Evolutionary conservation across 2,888 invertebrate genomes (phyloP).

Genomic region (Stratiomys singularior): DNA sequence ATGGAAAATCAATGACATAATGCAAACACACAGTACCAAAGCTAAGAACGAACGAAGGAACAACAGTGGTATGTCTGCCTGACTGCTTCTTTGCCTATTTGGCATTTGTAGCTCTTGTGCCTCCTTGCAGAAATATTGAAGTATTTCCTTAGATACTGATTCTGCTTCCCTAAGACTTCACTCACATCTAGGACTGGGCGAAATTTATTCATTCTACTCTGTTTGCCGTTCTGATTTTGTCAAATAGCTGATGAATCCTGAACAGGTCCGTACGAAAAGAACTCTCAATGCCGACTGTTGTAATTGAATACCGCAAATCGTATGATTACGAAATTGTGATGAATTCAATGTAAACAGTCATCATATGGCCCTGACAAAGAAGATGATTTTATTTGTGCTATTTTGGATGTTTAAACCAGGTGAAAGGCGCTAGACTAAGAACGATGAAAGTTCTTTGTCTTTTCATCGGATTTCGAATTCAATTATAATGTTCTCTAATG

Average conservation of each 20-base stretch:
- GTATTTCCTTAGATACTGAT: background rate
- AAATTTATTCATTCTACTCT: background rate
- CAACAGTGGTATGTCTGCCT: background rate
- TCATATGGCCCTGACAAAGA: too few relatives aligned
- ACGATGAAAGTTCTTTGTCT: too few relatives aligned
- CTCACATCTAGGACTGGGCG: background rate
- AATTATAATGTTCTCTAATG: too few relatives aligned
- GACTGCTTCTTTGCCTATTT: slow-evolving; percentile 12
- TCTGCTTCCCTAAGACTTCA: background rate
- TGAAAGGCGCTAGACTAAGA: too few relatives aligned
- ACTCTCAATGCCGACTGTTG: background rate
- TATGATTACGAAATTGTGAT: background rate
- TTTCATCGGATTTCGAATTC: too few relatives aligned
- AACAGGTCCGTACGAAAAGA: background rate
- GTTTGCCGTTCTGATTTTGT: slow-evolving; percentile 21
- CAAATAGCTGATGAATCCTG: slow-evolving; percentile 2
- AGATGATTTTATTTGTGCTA: too few relatives aligned
- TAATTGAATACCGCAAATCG: slow-evolving; percentile 15
- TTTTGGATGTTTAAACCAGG: too few relatives aligned
- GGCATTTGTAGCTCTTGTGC: slow-evolving; percentile 9
- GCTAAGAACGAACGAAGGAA: background rate
- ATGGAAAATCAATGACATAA: slow-evolving; percentile 54
- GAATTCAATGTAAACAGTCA: background rate
- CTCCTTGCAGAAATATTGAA: slow-evolving; percentile 14
- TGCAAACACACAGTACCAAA: slow-evolving; percentile 6